phyloP scores from a whole-genome alignment of 2,797 vertebrate species.

The Scolopax rusticola region DNA sequence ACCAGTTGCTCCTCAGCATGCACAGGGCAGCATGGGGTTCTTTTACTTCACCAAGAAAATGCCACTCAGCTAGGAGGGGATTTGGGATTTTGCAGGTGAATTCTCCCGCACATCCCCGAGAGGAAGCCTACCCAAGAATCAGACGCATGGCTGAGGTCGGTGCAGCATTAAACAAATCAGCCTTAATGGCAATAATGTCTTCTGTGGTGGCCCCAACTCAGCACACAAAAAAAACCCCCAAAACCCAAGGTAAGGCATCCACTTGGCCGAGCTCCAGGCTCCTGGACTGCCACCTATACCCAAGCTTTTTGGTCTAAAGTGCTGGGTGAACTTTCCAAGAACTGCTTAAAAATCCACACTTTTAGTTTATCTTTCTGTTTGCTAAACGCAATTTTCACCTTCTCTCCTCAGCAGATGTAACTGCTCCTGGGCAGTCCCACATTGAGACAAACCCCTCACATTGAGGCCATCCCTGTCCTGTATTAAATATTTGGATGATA shows the following conservation, averaged over 20 bases:
- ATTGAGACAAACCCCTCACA: neutral
- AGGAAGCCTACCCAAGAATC: neutral
- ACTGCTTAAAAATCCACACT: neutral
- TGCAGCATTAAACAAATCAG: accelerated
- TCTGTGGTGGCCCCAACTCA: neutral
- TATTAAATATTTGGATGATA: accelerated
- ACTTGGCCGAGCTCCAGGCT: neutral
- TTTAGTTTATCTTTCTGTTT: neutral
- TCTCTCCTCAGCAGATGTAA: accelerated
- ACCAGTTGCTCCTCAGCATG: neutral
- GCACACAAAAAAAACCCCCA: neutral
- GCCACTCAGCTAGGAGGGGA: neutral
- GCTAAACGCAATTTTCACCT: accelerated
- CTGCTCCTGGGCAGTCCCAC: accelerated
- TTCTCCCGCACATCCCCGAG: accelerated
- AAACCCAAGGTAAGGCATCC: accelerated
- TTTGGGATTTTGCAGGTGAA: neutral
- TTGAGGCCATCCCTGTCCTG: accelerated
- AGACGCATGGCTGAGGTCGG: accelerated
- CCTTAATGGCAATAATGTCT: accelerated
- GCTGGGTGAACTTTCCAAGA: neutral
- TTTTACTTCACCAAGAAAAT: neutral
- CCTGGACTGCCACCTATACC: accelerated
- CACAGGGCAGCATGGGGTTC: accelerated
- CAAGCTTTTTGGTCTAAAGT: accelerated